phyloP scores from a whole-genome alignment of 1,140 invertebrate species.

The Teleopsis dalmanni region DNA sequence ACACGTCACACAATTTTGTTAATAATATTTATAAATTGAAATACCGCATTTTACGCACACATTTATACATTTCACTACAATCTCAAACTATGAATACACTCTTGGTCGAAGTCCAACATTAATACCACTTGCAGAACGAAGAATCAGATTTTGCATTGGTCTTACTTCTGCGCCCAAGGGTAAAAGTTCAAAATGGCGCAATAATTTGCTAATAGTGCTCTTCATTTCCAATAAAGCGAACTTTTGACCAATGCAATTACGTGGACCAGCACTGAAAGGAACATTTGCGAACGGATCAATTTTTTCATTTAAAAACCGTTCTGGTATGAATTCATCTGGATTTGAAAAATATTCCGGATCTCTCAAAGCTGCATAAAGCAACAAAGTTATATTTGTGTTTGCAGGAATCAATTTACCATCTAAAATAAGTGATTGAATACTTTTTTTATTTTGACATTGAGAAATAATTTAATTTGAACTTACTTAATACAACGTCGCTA shows the following conservation, averaged over 20 bases:
- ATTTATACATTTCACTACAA: too few species aligned
- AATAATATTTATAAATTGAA: too few species aligned
- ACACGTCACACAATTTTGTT: too few species aligned
- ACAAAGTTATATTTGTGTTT: conserved; percentile 38
- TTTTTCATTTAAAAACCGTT: conserved; percentile 55
- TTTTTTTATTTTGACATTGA: not conserved
- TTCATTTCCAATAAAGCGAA: conserved; percentile 75
- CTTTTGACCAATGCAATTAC: conserved; percentile 64
- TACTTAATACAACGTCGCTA: conserved; percentile 46
- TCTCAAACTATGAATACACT: too few species aligned
- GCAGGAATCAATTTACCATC: conserved; percentile 41
- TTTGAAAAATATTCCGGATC: conserved; percentile 50
- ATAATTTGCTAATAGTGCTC: conserved; percentile 40
- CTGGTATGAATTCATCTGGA: conserved; percentile 55
- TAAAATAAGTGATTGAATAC: not conserved
- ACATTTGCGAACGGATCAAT: conserved; percentile 49
- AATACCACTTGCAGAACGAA: conserved; percentile 27
- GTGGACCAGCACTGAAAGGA: conserved; percentile 58
- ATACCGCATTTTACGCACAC: too few species aligned
- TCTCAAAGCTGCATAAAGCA: conserved; percentile 47
- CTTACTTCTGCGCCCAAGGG: conserved; percentile 22
- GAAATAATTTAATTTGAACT: not conserved
- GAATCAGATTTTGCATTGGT: conserved; percentile 22
- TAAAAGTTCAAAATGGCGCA: conserved; percentile 37
- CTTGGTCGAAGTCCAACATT: conserved; percentile 23